Evolutionary conservation across 2,888 invertebrate genomes (phyloP).

Genomic region (Lycophotia porphyrea): DNA sequence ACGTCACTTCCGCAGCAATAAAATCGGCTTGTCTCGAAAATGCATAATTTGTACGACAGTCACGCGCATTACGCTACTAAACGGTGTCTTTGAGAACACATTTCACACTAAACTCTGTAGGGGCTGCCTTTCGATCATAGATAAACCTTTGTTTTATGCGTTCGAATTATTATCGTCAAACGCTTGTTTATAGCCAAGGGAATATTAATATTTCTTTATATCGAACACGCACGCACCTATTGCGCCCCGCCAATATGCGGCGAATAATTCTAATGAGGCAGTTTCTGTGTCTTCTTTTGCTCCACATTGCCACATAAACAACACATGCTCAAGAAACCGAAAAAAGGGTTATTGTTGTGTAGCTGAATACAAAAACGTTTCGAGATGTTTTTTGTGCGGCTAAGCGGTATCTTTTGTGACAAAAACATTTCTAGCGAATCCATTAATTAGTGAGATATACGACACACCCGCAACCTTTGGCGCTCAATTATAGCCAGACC

Average conservation of each 20-base stretch:
- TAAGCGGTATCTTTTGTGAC: conserved; percentile 86
- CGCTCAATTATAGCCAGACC: conserved; percentile 85
- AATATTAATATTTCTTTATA: conserved; percentile 89
- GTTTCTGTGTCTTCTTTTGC: conserved; percentile 59
- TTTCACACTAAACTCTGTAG: conserved; percentile 88
- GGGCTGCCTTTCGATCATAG: conserved; percentile 85
- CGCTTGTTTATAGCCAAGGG: conserved; percentile 85
- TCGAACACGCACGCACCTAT: conserved; percentile 81
- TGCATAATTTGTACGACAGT: conserved; percentile 89
- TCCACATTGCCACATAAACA: conserved; percentile 55
- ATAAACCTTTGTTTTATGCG: conserved; percentile 89
- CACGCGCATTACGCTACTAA: conserved; percentile 89
- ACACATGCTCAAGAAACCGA: conserved; percentile 62
- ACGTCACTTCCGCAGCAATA: conserved; percentile 89
- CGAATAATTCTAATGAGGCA: conserved; percentile 59
- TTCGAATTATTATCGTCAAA: conserved; percentile 87
- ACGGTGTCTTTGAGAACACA: conserved; percentile 89
- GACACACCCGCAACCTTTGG: conserved; percentile 84
- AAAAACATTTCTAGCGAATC: conserved; percentile 86
- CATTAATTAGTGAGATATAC: conserved; percentile 90
- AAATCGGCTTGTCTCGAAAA: conserved; percentile 89
- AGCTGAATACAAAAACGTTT: conserved; percentile 65
- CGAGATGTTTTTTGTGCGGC: conserved; percentile 71
- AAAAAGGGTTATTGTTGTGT: conserved; percentile 67
- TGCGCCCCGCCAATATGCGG: conserved; percentile 62